phyloP scores from a whole-genome alignment of 2,797 vertebrate species.

The Glossophaga mutica region DNA sequence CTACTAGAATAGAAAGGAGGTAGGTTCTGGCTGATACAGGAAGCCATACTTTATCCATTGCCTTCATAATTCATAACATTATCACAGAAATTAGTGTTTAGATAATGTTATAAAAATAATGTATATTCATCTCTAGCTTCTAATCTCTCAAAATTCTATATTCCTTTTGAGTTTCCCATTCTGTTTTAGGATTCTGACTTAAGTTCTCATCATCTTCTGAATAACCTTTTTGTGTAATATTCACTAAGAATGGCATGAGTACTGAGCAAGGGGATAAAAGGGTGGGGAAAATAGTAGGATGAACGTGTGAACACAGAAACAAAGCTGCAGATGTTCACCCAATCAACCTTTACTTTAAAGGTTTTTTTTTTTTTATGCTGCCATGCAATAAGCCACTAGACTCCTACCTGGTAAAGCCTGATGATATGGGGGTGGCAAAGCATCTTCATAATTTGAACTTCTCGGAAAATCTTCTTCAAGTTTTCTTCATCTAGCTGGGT shows the following conservation, averaged over 20 bases:
- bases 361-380: not conserved
- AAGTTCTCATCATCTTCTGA: conserved; percentile 1
- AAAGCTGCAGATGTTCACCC: not conserved
- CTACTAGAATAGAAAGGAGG: not conserved
- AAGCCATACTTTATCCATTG: not conserved
- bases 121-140: not conserved
- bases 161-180: not conserved
- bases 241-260: not conserved
- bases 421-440: conserved; percentile 98
- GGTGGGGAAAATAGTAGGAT: not conserved
- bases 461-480: conserved; percentile 98
- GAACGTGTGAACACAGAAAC: not conserved
- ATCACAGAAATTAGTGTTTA: conserved; percentile 6
- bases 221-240: not conserved
- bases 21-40: not conserved
- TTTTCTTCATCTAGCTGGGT: conserved; percentile 98
- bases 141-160: not conserved
- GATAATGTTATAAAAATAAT: not conserved
- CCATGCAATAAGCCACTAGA: fast-evolving
- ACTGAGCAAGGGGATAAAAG: not conserved
- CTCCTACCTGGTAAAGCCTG: conserved; percentile 94
- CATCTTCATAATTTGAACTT: conserved; percentile 99
- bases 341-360: not conserved
- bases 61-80: not conserved
- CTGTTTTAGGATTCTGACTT: not conserved